Evolutionary conservation across 1,140 invertebrate species (phyloP), one percentile per base, ranked within the genome.

Genomic region (Diorhabda elongata): DNA sequence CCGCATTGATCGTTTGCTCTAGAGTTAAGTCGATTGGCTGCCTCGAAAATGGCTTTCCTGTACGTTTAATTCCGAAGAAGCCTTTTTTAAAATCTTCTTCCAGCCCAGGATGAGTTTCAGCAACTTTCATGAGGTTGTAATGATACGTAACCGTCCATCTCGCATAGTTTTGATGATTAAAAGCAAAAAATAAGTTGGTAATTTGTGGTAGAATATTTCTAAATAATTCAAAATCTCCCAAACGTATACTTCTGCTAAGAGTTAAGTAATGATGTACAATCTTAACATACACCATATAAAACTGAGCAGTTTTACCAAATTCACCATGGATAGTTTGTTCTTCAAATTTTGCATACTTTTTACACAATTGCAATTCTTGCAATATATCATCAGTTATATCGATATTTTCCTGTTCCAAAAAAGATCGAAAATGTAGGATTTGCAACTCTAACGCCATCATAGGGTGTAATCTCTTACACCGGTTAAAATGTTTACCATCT

Each of bases 261-360:
- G 43, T 57, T 58, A 74, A 60, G 59, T 79, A 78, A 71, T 79
- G 43, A 73, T 74, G 3, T 1, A 79, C 59, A 5, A 79, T 67
- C 67, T 76, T 73, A 6, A 78, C 73, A 44, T 80, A 78, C 43
- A 74, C 76, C 58, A 77, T 26, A 69, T 78, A 79, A 73, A 78
- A 79, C 56, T 81, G 77, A 3, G 77, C 44, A 11, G 79, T 81
- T 76, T 79, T 78, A 3, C 78, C 76, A 58, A 75, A 66, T 9
- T 73, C 71, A 66, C 75, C 76, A 44, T 70, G 42, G 5, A 75
- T 56, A 62, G 74, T 76, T 64, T 67, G 52, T 64, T 71, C 6
- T 56, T 68, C 64, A 62, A 67, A 79, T 66, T 61, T 61, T 43
- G 67, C 44, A 68, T 78, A 79, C 7, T 77, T 62, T 9, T 1